phyloP scores from a whole-genome alignment of 35 echinoderm and acorn worm genomes.

The Apostichopus japonicus region DNA sequence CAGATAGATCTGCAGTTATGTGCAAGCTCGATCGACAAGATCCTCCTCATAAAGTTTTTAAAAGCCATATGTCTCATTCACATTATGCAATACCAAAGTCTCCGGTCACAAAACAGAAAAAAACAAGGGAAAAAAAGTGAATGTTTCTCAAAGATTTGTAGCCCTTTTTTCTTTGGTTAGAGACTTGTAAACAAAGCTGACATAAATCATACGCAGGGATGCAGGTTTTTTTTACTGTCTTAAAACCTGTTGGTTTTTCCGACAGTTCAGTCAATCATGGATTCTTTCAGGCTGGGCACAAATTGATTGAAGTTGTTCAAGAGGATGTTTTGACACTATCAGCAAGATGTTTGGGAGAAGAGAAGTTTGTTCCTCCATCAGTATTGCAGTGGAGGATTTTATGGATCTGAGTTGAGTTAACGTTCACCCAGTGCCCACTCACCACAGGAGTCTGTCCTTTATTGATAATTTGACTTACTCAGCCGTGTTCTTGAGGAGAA shows the following conservation, averaged over 20 bases:
- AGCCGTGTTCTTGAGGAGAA: background rate
- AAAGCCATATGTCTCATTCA: background rate
- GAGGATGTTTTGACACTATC: conserved; percentile 40
- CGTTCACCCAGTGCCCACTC: background rate
- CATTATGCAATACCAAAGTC: conserved; percentile 1
- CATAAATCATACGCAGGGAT: background rate
- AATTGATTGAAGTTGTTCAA: conserved; percentile 22
- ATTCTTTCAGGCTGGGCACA: background rate
- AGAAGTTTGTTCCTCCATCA: background rate
- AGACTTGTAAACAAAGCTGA: background rate
- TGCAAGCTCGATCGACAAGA: background rate
- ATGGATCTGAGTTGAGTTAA: conserved; percentile 19
- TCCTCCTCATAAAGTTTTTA: background rate
- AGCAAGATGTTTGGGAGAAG: conserved; percentile 19
- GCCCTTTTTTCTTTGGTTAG: background rate
- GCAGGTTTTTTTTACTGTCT: background rate
- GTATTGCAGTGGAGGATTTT: background rate
- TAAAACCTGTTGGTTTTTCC: conserved; percentile 36
- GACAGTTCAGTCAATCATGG: conserved; percentile 8
- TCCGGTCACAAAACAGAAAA: background rate
- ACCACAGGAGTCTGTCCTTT: background rate
- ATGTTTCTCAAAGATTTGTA: background rate
- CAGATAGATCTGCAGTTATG: conserved; percentile 16
- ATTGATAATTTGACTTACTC: conserved; percentile 1
- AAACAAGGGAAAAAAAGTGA: background rate